A percentile compares a stretch with the other conserved stretches of the same genome.
These are phyloP conservation scores for Diaperis boleti DNA, from an alignment of 2,888 invertebrate genomes.

Conservation along the genomic window DNA sequence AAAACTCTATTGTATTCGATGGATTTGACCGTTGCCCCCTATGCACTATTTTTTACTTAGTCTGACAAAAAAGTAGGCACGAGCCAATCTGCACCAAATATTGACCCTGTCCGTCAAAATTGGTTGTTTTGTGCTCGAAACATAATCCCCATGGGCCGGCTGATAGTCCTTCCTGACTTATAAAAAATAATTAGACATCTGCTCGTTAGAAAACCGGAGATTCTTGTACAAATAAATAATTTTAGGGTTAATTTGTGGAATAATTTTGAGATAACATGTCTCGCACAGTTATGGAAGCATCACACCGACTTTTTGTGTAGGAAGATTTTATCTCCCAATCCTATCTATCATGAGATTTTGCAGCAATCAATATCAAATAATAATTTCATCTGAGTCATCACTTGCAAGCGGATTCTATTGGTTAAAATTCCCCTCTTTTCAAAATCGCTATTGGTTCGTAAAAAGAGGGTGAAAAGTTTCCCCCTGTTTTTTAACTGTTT, in stretches of 20 bases:
- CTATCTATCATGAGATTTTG: conserved; percentile 39
- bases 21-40: conserved; percentile 62
- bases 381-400: conserved; percentile 57
- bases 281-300: not conserved
- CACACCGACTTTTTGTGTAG: not conserved
- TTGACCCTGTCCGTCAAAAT: conserved; percentile 31
- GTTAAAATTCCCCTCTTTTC: conserved; percentile 55
- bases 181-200: conserved; percentile 22
- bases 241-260: too few relatives aligned
- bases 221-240: too few relatives aligned
- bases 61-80: conserved; percentile 31
- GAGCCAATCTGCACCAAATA: conserved; percentile 32
- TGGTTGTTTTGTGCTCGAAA: conserved; percentile 19
- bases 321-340: conserved; percentile 11
- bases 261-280: too few relatives aligned
- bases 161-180: conserved; percentile 14
- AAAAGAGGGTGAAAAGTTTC: conserved; percentile 58
- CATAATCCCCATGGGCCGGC: conserved; percentile 20
- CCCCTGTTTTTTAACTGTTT: conserved; percentile 63
- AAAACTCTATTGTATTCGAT: conserved; percentile 56
- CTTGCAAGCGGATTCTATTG: conserved; percentile 50
- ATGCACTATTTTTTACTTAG: conserved; percentile 29
- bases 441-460: conserved; percentile 59
- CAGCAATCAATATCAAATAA: conserved; percentile 55
- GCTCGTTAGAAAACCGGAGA: conserved; percentile 11